Base-by-base conservation (phyloP, 2,113 vertebrate species). In the Ariopsis seemanni region DNA sequence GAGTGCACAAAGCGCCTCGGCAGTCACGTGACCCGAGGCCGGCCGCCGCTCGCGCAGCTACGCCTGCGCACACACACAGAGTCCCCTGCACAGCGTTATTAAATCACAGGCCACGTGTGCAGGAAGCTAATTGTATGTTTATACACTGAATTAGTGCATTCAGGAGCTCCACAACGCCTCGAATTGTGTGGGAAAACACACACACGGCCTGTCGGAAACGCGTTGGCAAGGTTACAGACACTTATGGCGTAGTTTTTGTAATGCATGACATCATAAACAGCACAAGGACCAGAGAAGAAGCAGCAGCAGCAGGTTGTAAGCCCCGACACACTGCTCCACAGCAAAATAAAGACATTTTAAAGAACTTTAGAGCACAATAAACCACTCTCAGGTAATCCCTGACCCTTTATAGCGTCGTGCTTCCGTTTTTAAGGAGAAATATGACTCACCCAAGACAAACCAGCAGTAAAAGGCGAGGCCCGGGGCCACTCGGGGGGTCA, bases 401-500 rank as follows among this genome's bases (percentile, higher is more conserved):
- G 17, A 20, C 80, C 50, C 0, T 2, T 4, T 12, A 7, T 25
- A 25, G 18, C 7, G 34, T 20, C 18, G 20, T 25, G 60, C 42
- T 8, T n/a, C 1, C 48, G 15, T n/a, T 82, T 62, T 25, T 25
- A 78, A 27, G 9, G 14, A 14, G 10, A 62, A n/a, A 20, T 30
- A 50, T 58, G 27, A 93, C 94, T 95, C 88, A 96, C 95, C 95
- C 12, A 93, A 65, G 63, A 91, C 30, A 5, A 90, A 82, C 2
- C 89, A 84, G 77, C 90, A 93, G 85, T 85, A 86, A 80, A 92
- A 15, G 18, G 92, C 80, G 48, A 77, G 0, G 9, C 30, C 20
- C 1, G 87, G 14, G 1, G 81, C 48, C 11, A 22, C 84, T 53
- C 14, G 88, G n/a, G 34, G 69, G 72, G 87, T 90, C 95, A 95